A percentile compares a stretch with the other conserved stretches of the same genome.
phyloP scores from a whole-genome alignment of 1,140 invertebrate genomes.

The Pararge aegeria region DNA sequence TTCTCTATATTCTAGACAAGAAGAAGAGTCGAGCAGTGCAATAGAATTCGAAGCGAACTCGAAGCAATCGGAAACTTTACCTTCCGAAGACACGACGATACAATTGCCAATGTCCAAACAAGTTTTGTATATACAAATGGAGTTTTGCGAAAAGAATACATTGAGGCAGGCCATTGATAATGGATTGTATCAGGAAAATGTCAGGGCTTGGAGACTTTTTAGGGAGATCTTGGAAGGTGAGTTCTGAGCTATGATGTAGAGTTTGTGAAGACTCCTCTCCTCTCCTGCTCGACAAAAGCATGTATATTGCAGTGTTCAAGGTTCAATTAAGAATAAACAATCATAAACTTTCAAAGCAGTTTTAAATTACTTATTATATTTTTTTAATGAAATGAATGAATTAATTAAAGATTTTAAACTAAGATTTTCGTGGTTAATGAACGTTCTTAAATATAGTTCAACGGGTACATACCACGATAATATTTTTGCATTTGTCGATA shows the following conservation, averaged over 20 bases:
- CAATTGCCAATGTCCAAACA: slow-evolving; percentile 66
- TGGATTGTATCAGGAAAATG: slow-evolving; percentile 87
- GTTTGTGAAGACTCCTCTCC: too few species aligned
- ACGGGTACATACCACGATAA: too few species aligned
- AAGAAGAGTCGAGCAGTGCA: slow-evolving; percentile 69
- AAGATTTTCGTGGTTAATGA: too few species aligned
- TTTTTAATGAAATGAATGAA: too few species aligned
- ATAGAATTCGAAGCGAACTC: slow-evolving; percentile 76
- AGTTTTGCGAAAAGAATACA: slow-evolving; percentile 94
- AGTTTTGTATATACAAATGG: slow-evolving; percentile 96
- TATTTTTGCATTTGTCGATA: too few species aligned
- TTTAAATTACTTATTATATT: too few species aligned
- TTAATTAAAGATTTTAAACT: too few species aligned
- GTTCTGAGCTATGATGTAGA: slow-evolving; percentile 41
- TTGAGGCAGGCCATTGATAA: slow-evolving; percentile 93
- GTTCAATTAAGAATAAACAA: too few species aligned
- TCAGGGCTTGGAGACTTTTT: slow-evolving; percentile 94
- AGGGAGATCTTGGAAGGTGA: slow-evolving; percentile 78
- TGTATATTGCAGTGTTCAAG: too few species aligned
- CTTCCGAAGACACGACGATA: slow-evolving; percentile 44
- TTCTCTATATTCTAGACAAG: slow-evolving; percentile 38
- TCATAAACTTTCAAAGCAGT: too few species aligned
- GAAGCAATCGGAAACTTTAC: slow-evolving; percentile 43
- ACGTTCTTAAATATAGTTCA: too few species aligned
- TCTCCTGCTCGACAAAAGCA: too few species aligned